Evolutionary conservation across 2,113 vertebrate genomes (phyloP).

Genomic region (Sander lucioperca): DNA sequence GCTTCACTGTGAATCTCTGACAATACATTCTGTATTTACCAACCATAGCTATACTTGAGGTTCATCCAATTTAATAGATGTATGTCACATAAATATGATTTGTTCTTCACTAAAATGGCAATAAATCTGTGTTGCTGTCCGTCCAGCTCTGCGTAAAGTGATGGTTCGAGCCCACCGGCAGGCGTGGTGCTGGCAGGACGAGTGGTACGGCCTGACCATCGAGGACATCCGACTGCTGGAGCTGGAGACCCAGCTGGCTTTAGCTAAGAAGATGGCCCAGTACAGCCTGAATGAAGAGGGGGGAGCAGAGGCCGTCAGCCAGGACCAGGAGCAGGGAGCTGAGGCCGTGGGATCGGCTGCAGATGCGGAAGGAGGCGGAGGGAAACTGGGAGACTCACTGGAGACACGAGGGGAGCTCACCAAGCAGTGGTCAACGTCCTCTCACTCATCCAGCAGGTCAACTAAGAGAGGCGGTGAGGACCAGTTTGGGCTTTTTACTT

Average conservation of each 20-base stretch:
- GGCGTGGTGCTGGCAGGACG: slow-evolving; percentile 99
- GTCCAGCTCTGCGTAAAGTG: slow-evolving; percentile 93
- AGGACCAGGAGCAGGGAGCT: slow-evolving; percentile 78
- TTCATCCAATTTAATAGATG: slow-evolving; percentile 3
- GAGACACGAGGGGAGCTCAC: slow-evolving; percentile 90
- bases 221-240: slow-evolving; percentile 96
- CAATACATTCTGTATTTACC: neutral
- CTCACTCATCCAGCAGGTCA: slow-evolving; percentile 92
- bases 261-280: slow-evolving; percentile 96
- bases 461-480: slow-evolving; percentile 94
- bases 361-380: slow-evolving; percentile 74
- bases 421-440: slow-evolving; percentile 99
- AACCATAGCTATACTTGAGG: neutral
- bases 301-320: slow-evolving; percentile 57
- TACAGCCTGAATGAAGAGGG: slow-evolving; percentile 86
- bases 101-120: neutral
- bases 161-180: slow-evolving; percentile 98
- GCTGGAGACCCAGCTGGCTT: slow-evolving; percentile 94
- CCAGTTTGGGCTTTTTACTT: neutral
- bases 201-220: slow-evolving; percentile 97
- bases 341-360: slow-evolving; percentile 65
- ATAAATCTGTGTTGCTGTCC: neutral
- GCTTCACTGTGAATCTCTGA: neutral
- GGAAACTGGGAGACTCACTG: slow-evolving; percentile 77
- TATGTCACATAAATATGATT: slow-evolving; percentile 6